A percentile compares a stretch with the other conserved stretches of the same genome.
Evolutionary conservation across 2,113 vertebrate genomes (phyloP).

Genomic region (Crotophaga sulcirostris): DNA sequence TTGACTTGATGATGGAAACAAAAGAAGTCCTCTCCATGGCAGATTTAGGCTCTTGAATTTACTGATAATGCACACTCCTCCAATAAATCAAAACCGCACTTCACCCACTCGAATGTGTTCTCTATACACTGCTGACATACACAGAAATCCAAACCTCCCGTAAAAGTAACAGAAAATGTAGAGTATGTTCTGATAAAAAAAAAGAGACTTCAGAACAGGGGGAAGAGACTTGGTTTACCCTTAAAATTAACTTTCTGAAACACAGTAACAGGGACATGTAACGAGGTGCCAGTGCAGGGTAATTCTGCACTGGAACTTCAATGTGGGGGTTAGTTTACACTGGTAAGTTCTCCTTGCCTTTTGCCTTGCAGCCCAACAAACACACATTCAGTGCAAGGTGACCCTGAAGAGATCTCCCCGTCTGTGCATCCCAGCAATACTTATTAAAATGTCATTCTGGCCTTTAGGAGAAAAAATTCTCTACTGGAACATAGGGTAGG

Average conservation of each 20-base stretch:
- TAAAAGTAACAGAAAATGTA: constrained; percentile 19
- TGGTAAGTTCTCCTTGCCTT: background rate
- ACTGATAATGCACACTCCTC: constrained; percentile 26
- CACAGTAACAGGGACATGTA: background rate
- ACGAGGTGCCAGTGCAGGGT: background rate
- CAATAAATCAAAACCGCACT: constrained; percentile 41
- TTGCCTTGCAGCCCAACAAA: background rate
- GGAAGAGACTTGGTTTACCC: background rate
- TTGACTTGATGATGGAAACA: constrained; percentile 50
- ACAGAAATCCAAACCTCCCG: background rate
- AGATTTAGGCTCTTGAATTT: constrained; percentile 60
- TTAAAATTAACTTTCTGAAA: background rate
- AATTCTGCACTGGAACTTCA: background rate
- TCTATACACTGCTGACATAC: background rate
- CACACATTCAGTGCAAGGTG: background rate
- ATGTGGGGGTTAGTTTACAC: fast-evolving
- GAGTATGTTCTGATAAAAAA: background rate
- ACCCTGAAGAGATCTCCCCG: background rate
- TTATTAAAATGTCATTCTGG: background rate
- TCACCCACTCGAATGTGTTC: background rate
- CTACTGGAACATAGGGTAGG: background rate
- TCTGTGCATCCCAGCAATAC: background rate
- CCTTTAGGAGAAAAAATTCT: background rate
- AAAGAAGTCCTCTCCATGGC: constrained; percentile 38
- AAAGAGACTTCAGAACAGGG: background rate